These are phyloP conservation scores for Fabriciana adippe DNA, from an alignment of 2,888 invertebrate genomes.

Conservation along the genomic window DNA sequence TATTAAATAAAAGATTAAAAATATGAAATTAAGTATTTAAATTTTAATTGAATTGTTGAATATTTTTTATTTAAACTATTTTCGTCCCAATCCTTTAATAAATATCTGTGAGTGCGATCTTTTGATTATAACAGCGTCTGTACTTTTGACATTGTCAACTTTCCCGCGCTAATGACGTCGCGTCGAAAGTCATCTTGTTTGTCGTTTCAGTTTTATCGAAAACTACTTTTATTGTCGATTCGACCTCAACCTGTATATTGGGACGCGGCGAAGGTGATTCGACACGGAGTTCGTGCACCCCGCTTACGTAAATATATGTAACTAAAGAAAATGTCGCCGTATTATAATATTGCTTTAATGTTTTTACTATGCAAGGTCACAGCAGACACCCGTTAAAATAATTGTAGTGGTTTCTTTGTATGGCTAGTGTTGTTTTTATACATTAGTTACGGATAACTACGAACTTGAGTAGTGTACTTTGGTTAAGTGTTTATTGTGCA, in stretches of 20 bases:
- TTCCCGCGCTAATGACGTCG: conserved; percentile 48
- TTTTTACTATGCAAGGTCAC: conserved; percentile 40
- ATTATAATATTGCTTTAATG: conserved; percentile 39
- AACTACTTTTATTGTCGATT: conserved; percentile 68
- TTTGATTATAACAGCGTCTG: conserved; percentile 11
- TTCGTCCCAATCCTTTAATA: neutral
- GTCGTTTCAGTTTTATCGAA: conserved; percentile 65
- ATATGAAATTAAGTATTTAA: neutral
- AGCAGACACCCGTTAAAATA: conserved; percentile 21
- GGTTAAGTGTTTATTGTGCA: conserved; percentile 5
- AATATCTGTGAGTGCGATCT: neutral
- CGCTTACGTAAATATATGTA: conserved; percentile 73
- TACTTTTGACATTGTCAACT: conserved; percentile 46
- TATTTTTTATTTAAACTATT: no score
- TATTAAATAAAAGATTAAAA: neutral
- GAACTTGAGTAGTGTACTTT: conserved; percentile 20
- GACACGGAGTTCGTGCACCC: conserved; percentile 67
- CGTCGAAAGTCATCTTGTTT: conserved; percentile 62
- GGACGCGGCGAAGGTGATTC: conserved; percentile 74
- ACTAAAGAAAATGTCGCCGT: conserved; percentile 59
- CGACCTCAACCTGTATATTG: conserved; percentile 76
- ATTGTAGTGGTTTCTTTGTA: conserved; percentile 26
- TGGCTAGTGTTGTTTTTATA: conserved; percentile 29
- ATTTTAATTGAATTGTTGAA: neutral
- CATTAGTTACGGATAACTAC: conserved; percentile 21